Conservation (phyloP, 2,888 invertebrate species). For the Pecten maximus region DNA sequence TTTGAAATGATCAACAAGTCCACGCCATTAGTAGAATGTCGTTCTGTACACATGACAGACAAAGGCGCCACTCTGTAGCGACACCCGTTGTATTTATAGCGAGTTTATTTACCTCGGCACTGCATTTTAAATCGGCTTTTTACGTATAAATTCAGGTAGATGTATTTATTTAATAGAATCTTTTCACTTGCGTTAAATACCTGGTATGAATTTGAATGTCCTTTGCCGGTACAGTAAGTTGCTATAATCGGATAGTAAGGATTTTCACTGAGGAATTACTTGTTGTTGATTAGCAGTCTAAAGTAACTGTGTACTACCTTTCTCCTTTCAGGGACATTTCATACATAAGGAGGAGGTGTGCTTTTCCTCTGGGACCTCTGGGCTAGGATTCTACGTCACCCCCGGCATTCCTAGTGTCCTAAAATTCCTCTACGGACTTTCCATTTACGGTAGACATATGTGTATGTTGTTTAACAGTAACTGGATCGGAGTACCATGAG, state of each 20-base stretch:
- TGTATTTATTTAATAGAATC: slow-evolving; percentile 35
- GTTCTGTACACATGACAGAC: slow-evolving; percentile 6
- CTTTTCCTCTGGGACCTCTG: background rate
- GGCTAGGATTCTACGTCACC: background rate
- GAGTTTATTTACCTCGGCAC: slow-evolving; percentile 16
- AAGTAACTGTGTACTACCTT: background rate
- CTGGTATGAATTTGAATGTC: background rate
- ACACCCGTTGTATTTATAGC: background rate
- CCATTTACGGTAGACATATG: background rate
- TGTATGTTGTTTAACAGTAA: background rate
- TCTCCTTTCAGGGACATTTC: background rate
- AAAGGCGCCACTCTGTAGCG: background rate
- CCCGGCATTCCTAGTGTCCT: background rate
- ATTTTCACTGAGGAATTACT: background rate
- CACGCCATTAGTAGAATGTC: background rate
- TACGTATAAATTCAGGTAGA: background rate
- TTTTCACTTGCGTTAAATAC: slow-evolving; percentile 22
- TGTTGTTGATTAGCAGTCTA: background rate
- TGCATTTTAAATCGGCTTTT: slow-evolving; percentile 24
- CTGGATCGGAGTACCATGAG: background rate
- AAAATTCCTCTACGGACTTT: background rate
- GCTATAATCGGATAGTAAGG: slow-evolving; percentile 21
- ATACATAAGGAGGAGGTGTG: background rate
- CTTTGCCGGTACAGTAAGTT: background rate
- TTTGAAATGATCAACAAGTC: slow-evolving; percentile 33